phyloP scores from a whole-genome alignment of 1,140 invertebrate genomes.

The Triops cancriformis region DNA sequence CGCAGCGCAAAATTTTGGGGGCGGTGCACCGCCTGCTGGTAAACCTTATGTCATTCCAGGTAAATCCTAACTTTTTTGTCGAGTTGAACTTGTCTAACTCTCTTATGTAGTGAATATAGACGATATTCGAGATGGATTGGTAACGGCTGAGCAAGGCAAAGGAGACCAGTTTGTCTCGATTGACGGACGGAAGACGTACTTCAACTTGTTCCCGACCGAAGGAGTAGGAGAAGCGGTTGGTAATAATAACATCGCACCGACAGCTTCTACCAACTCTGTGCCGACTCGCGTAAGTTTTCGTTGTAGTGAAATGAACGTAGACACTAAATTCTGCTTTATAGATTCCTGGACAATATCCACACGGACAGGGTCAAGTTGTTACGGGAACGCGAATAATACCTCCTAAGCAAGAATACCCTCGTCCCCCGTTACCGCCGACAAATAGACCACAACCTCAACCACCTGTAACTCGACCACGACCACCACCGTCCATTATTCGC shows the following conservation, averaged over 20 bases:
- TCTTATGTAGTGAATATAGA: conserved; percentile 33
- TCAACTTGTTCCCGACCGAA: conserved; percentile 61
- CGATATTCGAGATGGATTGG: conserved; percentile 48
- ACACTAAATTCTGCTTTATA: conserved; percentile 4
- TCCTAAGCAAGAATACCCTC: not conserved
- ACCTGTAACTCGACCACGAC: conserved; percentile 22
- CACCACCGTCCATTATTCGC: conserved; percentile 25
- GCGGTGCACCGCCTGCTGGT: conserved; percentile 36
- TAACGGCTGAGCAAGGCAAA: conserved; percentile 50
- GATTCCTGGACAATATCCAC: not conserved
- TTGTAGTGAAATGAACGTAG: not conserved
- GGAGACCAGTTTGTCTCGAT: conserved; percentile 83
- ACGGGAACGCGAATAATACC: not conserved
- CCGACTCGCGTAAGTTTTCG: conserved; percentile 21
- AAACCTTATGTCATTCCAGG: conserved; percentile 48
- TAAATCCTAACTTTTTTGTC: conserved; percentile 34
- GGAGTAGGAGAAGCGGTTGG: conserved; percentile 30
- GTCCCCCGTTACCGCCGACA: not conserved
- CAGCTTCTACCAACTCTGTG: conserved; percentile 21
- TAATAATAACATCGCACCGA: conserved; percentile 30
- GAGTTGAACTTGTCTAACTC: not conserved
- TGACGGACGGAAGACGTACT: conserved; percentile 77
- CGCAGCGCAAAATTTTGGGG: conserved; percentile 69
- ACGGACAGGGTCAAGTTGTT: conserved; percentile 13
- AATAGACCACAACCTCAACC: conserved; percentile 14